A percentile compares a stretch with the other conserved stretches of the same genome.
These are phyloP conservation scores for Alouatta palliata DNA, from an alignment of 2,113 vertebrate genomes.

Conservation along the genomic window DNA sequence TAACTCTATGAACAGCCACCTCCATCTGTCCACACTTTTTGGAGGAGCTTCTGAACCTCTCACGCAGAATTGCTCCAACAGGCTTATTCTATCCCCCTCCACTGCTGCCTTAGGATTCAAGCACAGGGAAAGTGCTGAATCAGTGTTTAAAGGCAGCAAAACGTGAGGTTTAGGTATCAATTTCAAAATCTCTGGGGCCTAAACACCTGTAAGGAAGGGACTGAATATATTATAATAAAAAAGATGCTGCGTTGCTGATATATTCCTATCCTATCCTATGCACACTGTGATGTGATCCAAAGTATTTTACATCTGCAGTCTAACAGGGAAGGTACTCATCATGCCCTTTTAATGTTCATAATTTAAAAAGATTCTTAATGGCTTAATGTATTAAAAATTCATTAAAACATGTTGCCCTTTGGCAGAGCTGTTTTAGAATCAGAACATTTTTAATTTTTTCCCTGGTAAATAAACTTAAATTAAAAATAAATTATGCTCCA, in stretches of 20 bases:
- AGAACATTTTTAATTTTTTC: constrained; percentile 50
- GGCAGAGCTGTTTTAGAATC: constrained; percentile 65
- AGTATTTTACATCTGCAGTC: not conserved
- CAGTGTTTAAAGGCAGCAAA: not conserved
- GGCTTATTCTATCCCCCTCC: accelerated
- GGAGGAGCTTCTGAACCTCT: not conserved
- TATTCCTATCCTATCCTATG: too few species aligned
- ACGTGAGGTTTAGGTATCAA: not conserved
- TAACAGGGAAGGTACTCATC: not conserved
- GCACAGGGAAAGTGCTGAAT: not conserved
- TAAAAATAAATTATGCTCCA: constrained; percentile 60
- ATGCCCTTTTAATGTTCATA: constrained; percentile 48
- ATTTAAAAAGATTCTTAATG: constrained; percentile 60
- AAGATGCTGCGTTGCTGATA: accelerated
- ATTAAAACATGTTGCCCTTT: constrained; percentile 67
- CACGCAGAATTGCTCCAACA: not conserved
- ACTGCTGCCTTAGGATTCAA: not conserved
- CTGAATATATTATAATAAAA: not conserved
- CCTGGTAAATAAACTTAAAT: constrained; percentile 67
- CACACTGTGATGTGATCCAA: not conserved
- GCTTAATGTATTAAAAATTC: constrained; percentile 57
- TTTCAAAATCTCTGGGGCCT: not conserved
- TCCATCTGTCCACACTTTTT: not conserved
- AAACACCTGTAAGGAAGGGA: not conserved
- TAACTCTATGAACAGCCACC: not conserved